Base-by-base conservation (phyloP, 2,888 invertebrate species). In the Caenorhabditis sp. region DNA sequence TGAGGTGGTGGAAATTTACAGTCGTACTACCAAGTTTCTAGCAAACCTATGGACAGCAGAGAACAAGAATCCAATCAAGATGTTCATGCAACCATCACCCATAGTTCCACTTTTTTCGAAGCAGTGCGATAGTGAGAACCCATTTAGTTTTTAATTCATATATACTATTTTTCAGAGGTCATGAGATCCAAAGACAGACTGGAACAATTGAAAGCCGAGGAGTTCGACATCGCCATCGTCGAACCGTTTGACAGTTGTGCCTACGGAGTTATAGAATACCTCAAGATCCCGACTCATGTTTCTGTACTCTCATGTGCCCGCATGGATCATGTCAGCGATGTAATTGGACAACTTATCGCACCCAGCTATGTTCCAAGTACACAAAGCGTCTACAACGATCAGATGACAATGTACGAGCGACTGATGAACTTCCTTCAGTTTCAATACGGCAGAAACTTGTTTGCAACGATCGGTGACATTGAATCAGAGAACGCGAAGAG, bases 361-460 rank as follows among this genome's bases (percentile, higher is more conserved):
- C 54, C 81, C 2, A 81, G 81, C 24, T 81, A 70, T 51, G 75
- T 81, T 5, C 81, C 81, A 2, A 69, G 70, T n/a, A 81, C 75
- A 2, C 81, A 81, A 24, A 72, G 70, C 19, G 44, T 59, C n/a
- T 81, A 70, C 31, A 58, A 64, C 5, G 70, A 81, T 14, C 22
- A 24, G 14, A 81, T 81, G 81, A 64, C 49, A 0, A 75, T 75
- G 41, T 31, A 8, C 4, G 54, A 81, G 35, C 28, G 81, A 35
- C 70, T 81, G 24, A 19, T 81, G 56, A 81, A 81, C 51, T 22
- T 66, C n/a, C 38, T 81, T 0, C 75, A 81, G 7, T 63, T 64
- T 12, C 31, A 63, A 16, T 31, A 56, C 14, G 81, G 81, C 3
- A 47, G 54, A 31, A 28, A 49, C 31, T 75, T 64, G 70, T 81